Percentiles rank a stretch among this genome's conserved stretches.
phyloP scores from a whole-genome alignment of 2,888 invertebrate genomes.

The Hofmannophila pseudospretella region DNA sequence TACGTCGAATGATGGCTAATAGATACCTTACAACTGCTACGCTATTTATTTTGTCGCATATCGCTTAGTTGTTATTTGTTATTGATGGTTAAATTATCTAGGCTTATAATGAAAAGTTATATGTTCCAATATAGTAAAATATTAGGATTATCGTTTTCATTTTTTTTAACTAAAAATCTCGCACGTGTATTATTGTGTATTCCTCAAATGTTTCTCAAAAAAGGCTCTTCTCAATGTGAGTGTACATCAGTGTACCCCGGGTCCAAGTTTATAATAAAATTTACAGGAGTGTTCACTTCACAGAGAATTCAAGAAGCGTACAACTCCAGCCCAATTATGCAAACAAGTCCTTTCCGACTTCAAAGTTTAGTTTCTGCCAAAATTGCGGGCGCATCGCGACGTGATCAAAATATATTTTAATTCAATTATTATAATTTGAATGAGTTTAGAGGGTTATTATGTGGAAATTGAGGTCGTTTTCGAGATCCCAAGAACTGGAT shows the following conservation, averaged over 20 bases:
- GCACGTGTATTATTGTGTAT: too few relatives aligned
- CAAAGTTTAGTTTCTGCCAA: constrained; percentile 51
- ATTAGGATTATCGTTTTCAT: too few relatives aligned
- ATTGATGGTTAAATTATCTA: too few relatives aligned
- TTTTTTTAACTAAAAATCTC: too few relatives aligned
- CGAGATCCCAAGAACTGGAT: constrained; percentile 1
- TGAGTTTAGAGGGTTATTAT: constrained; percentile 27
- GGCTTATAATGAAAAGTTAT: too few relatives aligned
- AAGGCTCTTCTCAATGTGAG: too few relatives aligned
- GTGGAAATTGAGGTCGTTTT: constrained; percentile 21
- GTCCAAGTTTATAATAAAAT: constrained; percentile 39
- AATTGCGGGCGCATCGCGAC: constrained; percentile 39
- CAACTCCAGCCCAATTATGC: constrained; percentile 54
- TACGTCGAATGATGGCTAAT: too few relatives aligned
- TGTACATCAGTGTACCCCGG: background rate
- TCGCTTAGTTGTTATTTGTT: too few relatives aligned
- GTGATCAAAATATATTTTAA: constrained; percentile 26
- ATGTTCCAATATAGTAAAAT: too few relatives aligned
- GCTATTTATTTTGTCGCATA: too few relatives aligned
- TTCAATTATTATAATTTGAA: constrained; percentile 41
- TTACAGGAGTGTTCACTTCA: constrained; percentile 31
- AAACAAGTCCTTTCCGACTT: constrained; percentile 47
- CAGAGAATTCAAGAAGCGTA: constrained; percentile 32
- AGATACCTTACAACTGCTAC: too few relatives aligned
- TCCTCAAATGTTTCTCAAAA: too few relatives aligned